Evolutionary conservation across 1,140 invertebrate genomes (phyloP).

Genomic region (Oreohelix idahoensis): DNA sequence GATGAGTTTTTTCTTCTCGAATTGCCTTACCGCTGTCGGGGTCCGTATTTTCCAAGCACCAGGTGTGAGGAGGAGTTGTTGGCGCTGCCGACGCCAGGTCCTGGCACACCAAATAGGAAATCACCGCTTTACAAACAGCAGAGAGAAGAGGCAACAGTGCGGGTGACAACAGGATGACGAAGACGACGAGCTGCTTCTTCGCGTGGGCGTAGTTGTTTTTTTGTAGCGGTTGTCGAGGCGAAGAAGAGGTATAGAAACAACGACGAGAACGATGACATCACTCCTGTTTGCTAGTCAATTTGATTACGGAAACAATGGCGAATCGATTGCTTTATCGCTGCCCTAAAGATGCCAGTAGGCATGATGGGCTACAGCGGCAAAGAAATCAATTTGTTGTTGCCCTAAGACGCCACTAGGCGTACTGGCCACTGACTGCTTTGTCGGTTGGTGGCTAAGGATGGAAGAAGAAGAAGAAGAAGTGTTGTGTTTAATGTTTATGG

Average conservation of each 20-base stretch:
- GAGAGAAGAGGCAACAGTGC: not conserved
- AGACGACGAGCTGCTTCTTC: not conserved
- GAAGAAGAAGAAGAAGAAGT: no score
- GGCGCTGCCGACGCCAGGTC: not conserved
- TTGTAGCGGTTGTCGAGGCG: not conserved
- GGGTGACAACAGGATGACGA: not conserved
- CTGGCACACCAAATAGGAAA: not conserved
- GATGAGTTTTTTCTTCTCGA: not conserved
- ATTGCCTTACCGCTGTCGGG: not conserved
- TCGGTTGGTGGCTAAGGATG: no score
- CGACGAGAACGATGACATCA: not conserved
- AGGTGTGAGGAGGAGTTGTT: not conserved
- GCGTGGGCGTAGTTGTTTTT: not conserved
- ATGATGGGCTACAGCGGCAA: no score
- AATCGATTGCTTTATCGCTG: no score
- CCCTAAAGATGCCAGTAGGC: no score
- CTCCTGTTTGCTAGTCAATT: not conserved
- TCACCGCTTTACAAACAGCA: not conserved
- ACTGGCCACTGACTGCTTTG: no score
- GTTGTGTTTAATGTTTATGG: no score
- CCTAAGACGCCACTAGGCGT: no score
- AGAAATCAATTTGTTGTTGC: no score
- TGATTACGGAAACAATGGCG: no score
- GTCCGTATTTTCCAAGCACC: not conserved
- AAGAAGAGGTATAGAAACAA: constrained; percentile 6